Evolutionary conservation across 1,140 invertebrate species (phyloP).

Genomic region (Drosophila azteca): DNA sequence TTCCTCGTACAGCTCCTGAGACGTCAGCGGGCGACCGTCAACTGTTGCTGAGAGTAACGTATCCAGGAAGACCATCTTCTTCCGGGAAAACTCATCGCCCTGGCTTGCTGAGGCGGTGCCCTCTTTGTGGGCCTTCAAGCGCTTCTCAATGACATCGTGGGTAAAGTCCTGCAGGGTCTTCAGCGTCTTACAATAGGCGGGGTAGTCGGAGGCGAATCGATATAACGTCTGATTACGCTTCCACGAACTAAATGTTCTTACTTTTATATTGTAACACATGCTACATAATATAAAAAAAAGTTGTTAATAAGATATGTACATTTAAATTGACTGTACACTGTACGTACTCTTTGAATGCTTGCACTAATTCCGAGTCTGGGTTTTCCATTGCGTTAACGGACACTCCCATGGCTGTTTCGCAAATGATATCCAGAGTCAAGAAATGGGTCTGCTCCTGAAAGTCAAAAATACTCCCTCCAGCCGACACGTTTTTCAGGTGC

Average conservation of each 20-base stretch:
- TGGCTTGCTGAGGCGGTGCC: constrained; percentile 23
- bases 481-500: constrained; percentile 64
- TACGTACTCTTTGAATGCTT: constrained; percentile 75
- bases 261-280: constrained; percentile 74
- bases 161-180: constrained; percentile 71
- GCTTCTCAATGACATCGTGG: constrained; percentile 73
- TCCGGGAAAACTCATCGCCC: constrained; percentile 29
- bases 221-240: constrained; percentile 55
- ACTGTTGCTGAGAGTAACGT: constrained; percentile 79
- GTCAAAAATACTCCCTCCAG: constrained; percentile 63
- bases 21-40: constrained; percentile 85
- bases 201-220: constrained; percentile 50
- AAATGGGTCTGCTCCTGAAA: constrained; percentile 72
- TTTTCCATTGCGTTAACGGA: constrained; percentile 77
- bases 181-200: constrained; percentile 38
- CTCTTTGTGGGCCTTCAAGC: constrained; percentile 46
- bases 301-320: background rate
- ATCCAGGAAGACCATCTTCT: constrained; percentile 77
- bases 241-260: constrained; percentile 63
- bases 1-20: constrained; percentile 88
- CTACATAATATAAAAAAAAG: constrained; percentile 12
- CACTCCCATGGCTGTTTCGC: constrained; percentile 79
- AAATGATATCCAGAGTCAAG: constrained; percentile 74
- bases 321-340: no score
- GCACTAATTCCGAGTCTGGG: constrained; percentile 49